Base-by-base conservation (phyloP, 2,797 vertebrate species). In the Pelodytes ibericus region DNA sequence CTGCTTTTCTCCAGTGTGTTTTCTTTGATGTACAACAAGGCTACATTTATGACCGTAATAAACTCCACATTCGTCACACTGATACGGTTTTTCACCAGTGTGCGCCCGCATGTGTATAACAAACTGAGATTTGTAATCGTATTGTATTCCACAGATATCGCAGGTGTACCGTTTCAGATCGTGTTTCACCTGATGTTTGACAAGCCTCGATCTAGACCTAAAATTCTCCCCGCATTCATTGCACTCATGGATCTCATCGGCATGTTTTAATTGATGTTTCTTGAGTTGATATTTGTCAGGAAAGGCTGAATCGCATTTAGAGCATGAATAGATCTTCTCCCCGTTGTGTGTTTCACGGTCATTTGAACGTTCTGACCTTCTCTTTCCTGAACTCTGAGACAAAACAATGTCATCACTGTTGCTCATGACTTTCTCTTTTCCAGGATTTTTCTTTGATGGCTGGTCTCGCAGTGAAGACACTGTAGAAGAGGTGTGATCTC, bases 71-170 rank as follows among this genome's bases (percentile, higher is more conserved):
- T 15, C n/a, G 0, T 59, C 18, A 10, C 72, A 74, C 6, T 20
- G 3, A 18, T 58, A 67, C n/a, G 51, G 36, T 13, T 74, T 74
- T 11, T 58, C 36, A 4, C 39, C 33, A 2, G 63, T 57, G 33
- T 66, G 72, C 15, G 49, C 47, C 4, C 29, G 22, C 22, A 56
- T 20, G 11, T 74, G 71, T 4, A 65, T 64, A 18, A 74, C 3
- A 10, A 74, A 41, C 47, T 74, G 71, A n/a, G 62, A 66, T 25
- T 30, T 66, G 20, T 66, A 58, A 1, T 66, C 20, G 33, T 58
- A 67, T 13, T 47, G 5, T 3, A 44, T 44, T n/a, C 72, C 51
- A 2, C 63, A 74, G 22, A 56, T n/a, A 15, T 53, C 24, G 61
- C 72, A 74, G 33, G 72, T 31, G 15, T 20, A 66, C 13, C 62